Evolutionary conservation across 2,113 vertebrate species (phyloP).

Genomic region (Saccopteryx leptura): DNA sequence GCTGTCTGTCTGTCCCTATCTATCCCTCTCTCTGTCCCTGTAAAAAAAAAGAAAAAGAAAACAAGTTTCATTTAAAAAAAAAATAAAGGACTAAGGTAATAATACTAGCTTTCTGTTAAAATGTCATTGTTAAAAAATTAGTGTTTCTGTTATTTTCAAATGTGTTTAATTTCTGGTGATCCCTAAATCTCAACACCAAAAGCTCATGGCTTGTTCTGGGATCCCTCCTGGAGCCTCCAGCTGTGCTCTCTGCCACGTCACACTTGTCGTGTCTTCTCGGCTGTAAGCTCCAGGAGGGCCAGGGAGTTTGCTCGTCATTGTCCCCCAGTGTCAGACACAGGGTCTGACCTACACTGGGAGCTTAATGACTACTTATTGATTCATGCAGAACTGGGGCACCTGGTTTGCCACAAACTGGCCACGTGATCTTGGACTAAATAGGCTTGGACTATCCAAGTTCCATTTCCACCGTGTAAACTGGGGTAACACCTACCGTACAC

Average conservation of each 20-base stretch:
- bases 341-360: not conserved
- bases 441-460: not conserved
- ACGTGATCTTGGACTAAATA: not conserved
- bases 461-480: not conserved
- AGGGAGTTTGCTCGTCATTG: not conserved
- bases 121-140: constrained; percentile 47
- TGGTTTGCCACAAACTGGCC: constrained; percentile 22
- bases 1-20: no score
- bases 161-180: constrained; percentile 3
- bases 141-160: constrained; percentile 22
- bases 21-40: no score
- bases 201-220: constrained; percentile 38
- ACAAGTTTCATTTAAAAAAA: no score
- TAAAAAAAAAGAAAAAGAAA: no score
- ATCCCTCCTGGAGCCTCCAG: not conserved
- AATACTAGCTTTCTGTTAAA: constrained; percentile 41
- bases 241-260: not conserved
- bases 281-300: not conserved
- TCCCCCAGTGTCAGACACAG: not conserved
- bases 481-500: not conserved
- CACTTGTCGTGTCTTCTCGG: constrained; percentile 26
- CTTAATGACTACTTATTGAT: constrained; percentile 23
- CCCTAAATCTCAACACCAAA: constrained; percentile 8
- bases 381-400: not conserved
- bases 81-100: not conserved